phyloP scores from a whole-genome alignment of 1,140 invertebrate species.

The Berghia stephanieae region DNA sequence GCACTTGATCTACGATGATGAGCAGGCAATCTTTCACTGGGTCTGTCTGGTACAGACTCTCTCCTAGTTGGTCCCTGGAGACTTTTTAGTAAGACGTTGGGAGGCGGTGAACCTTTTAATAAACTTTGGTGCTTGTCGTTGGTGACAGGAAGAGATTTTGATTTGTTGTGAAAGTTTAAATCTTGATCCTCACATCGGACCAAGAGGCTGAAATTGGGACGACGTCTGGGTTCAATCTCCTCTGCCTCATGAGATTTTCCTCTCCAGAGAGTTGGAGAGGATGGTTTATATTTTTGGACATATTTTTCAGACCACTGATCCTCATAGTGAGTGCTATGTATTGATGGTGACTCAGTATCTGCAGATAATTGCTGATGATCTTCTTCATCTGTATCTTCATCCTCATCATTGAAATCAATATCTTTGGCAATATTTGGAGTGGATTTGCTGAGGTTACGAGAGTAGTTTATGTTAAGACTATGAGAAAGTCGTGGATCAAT shows the following conservation, averaged over 20 bases:
- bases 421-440: neutral
- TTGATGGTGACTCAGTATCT: neutral
- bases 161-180: neutral
- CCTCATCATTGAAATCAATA: neutral
- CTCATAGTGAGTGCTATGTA: too few relatives aligned
- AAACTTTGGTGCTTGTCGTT: constrained; percentile 5
- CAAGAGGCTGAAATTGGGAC: neutral
- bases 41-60: constrained; percentile 37
- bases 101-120: constrained; percentile 42
- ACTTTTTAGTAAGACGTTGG: constrained; percentile 42
- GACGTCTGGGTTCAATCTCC: constrained; percentile 11
- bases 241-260: constrained; percentile 40
- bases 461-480: neutral
- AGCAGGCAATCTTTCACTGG: constrained; percentile 39
- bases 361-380: neutral
- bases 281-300: neutral
- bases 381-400: neutral
- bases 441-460: constrained; percentile 10
- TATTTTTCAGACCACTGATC: too few relatives aligned
- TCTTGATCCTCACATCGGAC: neutral
- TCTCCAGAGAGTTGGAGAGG: constrained; percentile 1
- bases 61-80: constrained; percentile 31
- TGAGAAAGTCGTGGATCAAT: constrained; percentile 7
- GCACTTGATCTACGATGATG: constrained; percentile 35
- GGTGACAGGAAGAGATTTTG: constrained; percentile 1